Evolutionary conservation across 2,888 invertebrate genomes (phyloP).

Genomic region (Tetropium fuscum): DNA sequence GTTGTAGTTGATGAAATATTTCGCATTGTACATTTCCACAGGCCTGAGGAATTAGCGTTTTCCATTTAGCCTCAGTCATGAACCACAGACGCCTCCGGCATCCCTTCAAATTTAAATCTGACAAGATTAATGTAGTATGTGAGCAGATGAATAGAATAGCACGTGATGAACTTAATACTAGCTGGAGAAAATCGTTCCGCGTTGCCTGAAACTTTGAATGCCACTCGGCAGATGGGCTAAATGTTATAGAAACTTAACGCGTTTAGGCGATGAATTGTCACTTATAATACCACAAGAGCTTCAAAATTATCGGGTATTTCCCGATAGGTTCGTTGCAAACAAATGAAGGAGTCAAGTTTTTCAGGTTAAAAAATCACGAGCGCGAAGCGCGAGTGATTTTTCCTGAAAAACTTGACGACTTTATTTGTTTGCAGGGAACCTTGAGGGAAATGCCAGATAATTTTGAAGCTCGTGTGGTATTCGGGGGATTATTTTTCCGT

Average conservation of each 20-base stretch:
- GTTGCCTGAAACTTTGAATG: neutral
- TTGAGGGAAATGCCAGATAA: too few species aligned
- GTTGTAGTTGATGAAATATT: constrained; percentile 1
- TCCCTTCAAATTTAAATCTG: constrained; percentile 45
- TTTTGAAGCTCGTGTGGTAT: too few species aligned
- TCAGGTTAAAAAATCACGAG: too few species aligned
- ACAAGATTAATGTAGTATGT: constrained; percentile 44
- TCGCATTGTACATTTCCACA: constrained; percentile 16
- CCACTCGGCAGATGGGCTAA: constrained; percentile 8
- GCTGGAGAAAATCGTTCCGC: neutral
- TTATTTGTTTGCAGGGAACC: too few species aligned
- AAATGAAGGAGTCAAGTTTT: too few species aligned
- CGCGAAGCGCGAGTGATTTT: too few species aligned
- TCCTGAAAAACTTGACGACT: too few species aligned
- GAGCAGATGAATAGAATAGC: constrained; percentile 37
- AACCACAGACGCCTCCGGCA: constrained; percentile 33
- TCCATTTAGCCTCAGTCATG: constrained; percentile 35
- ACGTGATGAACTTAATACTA: constrained; percentile 40
- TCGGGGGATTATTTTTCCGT: too few species aligned
- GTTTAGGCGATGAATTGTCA: neutral
- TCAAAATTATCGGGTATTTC: too few species aligned
- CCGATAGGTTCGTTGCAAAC: too few species aligned
- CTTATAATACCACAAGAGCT: too few species aligned
- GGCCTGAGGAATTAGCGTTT: constrained; percentile 33
- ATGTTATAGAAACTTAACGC: constrained; percentile 9